These are phyloP conservation scores for Sphaerodactylus townsendi DNA, from an alignment of 2,113 vertebrate genomes.

Conservation along the genomic window DNA sequence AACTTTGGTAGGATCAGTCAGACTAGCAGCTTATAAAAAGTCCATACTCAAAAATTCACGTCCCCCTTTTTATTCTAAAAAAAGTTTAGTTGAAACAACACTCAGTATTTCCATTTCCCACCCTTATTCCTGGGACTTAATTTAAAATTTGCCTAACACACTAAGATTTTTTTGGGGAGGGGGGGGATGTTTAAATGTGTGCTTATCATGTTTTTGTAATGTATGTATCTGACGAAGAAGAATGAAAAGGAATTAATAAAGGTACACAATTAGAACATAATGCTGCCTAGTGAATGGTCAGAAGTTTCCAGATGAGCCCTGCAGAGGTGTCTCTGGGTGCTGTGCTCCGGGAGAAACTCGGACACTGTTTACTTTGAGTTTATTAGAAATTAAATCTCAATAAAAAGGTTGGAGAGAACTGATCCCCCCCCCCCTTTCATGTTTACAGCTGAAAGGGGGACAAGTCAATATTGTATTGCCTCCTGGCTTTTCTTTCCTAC, in stretches of 20 bases:
- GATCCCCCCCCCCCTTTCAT: background rate
- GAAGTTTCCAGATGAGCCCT: conserved; percentile 19
- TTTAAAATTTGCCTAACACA: too few species aligned
- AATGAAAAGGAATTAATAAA: background rate
- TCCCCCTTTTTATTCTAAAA: too few species aligned
- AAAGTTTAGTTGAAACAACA: too few species aligned
- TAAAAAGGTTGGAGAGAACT: background rate
- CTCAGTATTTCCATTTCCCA: too few species aligned
- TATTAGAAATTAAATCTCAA: background rate
- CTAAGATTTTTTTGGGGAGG: too few species aligned
- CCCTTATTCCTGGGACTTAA: too few species aligned
- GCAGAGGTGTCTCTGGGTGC: background rate
- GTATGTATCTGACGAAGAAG: background rate
- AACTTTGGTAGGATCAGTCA: too few species aligned
- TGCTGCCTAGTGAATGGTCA: conserved; percentile 48
- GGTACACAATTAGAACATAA: conserved; percentile 22
- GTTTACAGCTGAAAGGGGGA: background rate
- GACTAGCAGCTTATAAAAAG: too few species aligned
- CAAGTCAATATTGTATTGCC: background rate
- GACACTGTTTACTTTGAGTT: conserved; percentile 27
- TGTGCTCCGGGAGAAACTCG: background rate
- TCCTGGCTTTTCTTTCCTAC: background rate
- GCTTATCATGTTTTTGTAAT: too few species aligned
- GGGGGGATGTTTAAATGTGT: too few species aligned
- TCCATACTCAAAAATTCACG: too few species aligned